Base-by-base conservation (phyloP, 35 echinoderm and acorn worm genomes). In the Eucidaris tribuloides region DNA sequence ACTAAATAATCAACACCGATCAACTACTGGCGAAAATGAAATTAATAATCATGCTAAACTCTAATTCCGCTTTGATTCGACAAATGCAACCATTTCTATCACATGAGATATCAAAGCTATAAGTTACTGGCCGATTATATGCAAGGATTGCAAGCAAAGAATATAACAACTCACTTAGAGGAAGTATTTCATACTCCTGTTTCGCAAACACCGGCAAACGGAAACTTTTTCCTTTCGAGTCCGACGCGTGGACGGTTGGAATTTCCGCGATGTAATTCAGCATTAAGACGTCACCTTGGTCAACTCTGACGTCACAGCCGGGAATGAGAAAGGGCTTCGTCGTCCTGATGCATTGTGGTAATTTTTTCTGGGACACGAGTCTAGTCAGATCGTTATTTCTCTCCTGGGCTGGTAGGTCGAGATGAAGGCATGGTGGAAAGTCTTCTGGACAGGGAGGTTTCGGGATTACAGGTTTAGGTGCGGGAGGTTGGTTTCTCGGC, bases 141-240 rank as follows among this genome's bases (percentile, higher is more conserved):
- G n/a, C n/a, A n/a, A n/a, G n/a, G n/a, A n/a, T n/a, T n/a, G n/a
- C n/a, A n/a, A n/a, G n/a, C n/a, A n/a, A n/a, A n/a, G n/a, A n/a
- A n/a, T n/a, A n/a, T n/a, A n/a, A n/a, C n/a, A n/a, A 42, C 68
- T 74, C 25, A 74, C 68, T 40, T 23, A 44, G 40, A 20, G 68
- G 68, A 35, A 74, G 68, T 41, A 74, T 74, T 20, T 74, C 68
- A 25, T 35, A 74, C 14, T 74, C 41, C 38, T 74, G 68, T 7
- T n/a, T 38, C 9, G 36, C 30, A 40, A 42, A 43, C 1, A 74
- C 7, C 2, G 68, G 68, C 7, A 74, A 40, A 18, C 68, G 68
- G 11, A 74, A 7, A 24, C 2, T 36, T n/a, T 74, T 41, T n/a
- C 68, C 68, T 22, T 74, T 38, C 2, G 61, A 15, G 30, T 74